Percentiles rank a stretch among this genome's conserved stretches.
These are phyloP conservation scores for Latheticus oryzae DNA, from an alignment of 2,888 invertebrate genomes.

Conservation along the genomic window DNA sequence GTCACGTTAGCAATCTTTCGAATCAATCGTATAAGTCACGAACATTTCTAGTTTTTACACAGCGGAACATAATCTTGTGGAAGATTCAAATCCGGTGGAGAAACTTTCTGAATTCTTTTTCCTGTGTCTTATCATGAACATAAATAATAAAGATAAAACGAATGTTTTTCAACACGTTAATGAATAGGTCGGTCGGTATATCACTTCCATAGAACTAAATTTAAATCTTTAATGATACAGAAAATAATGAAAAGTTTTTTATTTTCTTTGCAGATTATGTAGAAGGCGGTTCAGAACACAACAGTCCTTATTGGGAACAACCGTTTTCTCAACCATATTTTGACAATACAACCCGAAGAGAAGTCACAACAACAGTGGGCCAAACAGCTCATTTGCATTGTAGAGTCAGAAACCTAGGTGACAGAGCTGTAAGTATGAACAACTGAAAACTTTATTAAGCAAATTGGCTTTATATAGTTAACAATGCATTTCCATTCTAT, in stretches of 20 bases:
- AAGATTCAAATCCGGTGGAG: constrained; percentile 37
- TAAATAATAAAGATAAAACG: constrained; percentile 40
- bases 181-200: constrained; percentile 28
- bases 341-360: constrained; percentile 86
- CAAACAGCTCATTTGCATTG: constrained; percentile 89
- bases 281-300: constrained; percentile 59
- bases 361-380: constrained; percentile 88
- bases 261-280: constrained; percentile 58
- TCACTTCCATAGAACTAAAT: constrained; percentile 28
- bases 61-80: constrained; percentile 36
- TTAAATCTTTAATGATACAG: constrained; percentile 33
- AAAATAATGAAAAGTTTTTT: constrained; percentile 30
- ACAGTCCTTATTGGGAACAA: constrained; percentile 67
- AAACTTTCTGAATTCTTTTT: constrained; percentile 38
- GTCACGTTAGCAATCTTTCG: constrained; percentile 40
- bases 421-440: constrained; percentile 90
- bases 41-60: constrained; percentile 42
- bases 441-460: no score
- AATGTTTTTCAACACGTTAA: constrained; percentile 33
- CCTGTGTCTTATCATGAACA: constrained; percentile 36
- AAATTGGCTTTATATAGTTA: no score
- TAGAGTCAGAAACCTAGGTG: constrained; percentile 86
- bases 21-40: constrained; percentile 42
- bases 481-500: no score
- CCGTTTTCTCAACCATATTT: constrained; percentile 89